Evolutionary conservation across 2,113 vertebrate genomes (phyloP), one percentile per base, ranked within the genome.

Genomic region (Hyaena hyaena): DNA sequence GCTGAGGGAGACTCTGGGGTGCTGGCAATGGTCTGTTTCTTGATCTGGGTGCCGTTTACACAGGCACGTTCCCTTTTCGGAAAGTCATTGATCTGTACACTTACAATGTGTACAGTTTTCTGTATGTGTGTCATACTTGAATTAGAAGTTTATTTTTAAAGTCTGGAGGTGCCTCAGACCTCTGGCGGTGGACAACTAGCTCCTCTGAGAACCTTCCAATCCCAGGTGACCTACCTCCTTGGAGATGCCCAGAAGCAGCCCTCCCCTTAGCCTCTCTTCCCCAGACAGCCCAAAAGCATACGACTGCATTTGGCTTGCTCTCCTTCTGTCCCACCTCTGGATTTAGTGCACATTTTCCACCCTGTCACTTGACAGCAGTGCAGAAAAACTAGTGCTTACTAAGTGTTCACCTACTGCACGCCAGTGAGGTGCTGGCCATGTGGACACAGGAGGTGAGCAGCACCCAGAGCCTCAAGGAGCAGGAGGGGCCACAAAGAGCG

Each of bases 61-160:
- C 12, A 61, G 84, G 43, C n/a, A 15, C 48, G n/a, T 58, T 80
- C 24, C 11, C 65, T 74, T 93, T 79, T 77, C 31, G 12, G 66
- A 84, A 94, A 65, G 14, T 31, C 35, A 19, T 19, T 66, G 21
- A 76, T 21, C 43, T 93, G 16, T 10, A 58, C 43, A 35, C 19
- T 89, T 86, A 43, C 11, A 21, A 23, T 10, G 14, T 63, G 23
- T 69, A 50, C 5, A 12, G 43, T 81, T 95, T 91, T 66, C 58
- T 23, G 5, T 31, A 31, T 73, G 24, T 68, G 7, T 58, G 74
- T 86, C 80, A 48, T 1, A 19, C 43, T 85, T 96, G 28, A 88
- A 76, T 81, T 88, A 55, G 19, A 58, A 45, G 23, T 92, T 82
- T 66, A 48, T 39, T 87, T 95, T 24, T 17, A 66, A 85, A 87